Base-by-base conservation (phyloP, 2,888 invertebrate species). In the Theretra japonica region DNA sequence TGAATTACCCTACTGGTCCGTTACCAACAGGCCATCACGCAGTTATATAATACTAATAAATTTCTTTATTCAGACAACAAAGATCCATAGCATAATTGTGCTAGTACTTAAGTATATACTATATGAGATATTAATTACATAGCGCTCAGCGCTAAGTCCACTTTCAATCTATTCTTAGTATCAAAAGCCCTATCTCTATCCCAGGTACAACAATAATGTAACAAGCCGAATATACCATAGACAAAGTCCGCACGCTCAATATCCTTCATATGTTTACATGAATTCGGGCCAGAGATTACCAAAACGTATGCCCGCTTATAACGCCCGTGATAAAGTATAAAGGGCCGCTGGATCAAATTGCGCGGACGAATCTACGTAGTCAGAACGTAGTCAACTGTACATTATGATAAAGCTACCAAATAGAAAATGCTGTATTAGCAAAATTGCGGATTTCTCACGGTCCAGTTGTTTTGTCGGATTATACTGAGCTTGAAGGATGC, bases 321-420 rank as follows among this genome's bases (percentile, higher is more conserved):
- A 50, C 56, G 30, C 33, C 0, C 41, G 56, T 56, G 30, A 56
- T 71, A 56, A 56, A 41, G 19, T 73, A 73, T 62, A 70, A 41
- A 62, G 53, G 70, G 73, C 71, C 70, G 71, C 23, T 70, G 72
- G 73, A 75, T 78, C 73, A 81, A 81, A 80, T 82, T 78, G 78
- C 74, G 74, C 74, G 75, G 69, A 77, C 65, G 56, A 76, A 77
- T 78, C 59, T 73, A 75, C 75, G 75, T 77, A 75, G 75, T 75
- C 76, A 76, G 74, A 65, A 72, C 58, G 62, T 74, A 81, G 72
- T 75, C 79, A 73, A 80, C 73, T 73, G 77, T 70, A 76, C 75
- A 82, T 81, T 78, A 73, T 77, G 74, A 79, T 78, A 79, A 78
- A 77, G 75, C 75, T 76, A 77, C 73, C 69, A 69, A 72, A 72